Evolutionary conservation across 2,888 invertebrate genomes (phyloP), one percentile per base, ranked within the genome.

Genomic region (Trimorus sp.): DNA sequence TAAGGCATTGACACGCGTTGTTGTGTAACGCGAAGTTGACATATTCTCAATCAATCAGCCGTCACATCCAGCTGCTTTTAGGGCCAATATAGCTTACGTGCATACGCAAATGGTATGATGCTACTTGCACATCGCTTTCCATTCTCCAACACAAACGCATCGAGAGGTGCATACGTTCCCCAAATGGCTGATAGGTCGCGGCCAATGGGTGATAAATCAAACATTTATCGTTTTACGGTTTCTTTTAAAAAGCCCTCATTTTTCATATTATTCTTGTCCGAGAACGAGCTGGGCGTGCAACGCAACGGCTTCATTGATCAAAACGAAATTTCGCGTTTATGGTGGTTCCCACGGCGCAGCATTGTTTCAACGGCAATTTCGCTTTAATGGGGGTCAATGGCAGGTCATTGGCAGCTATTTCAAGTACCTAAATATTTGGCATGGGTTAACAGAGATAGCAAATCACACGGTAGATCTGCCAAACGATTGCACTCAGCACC

Each of bases 11-110:
- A 86, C 82, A 74, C 86, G 87, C 87, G 87, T 87, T 87, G 86
- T 88, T 87, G 86, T 88, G 88, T 88, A 89, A 90, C 87, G 87
- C 88, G 86, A 89, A 89, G 89, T 90, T 90, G 90, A 90, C 90
- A 88, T 89, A 90, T 90, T 89, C 89, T 90, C 90, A 86, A 90
- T 90, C 90, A 90, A 90, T 90, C 90, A 90, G 83, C 83, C 88
- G 88, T 90, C 90, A 87, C 66, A 83, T 85, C 83, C 89, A 89
- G 89, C 86, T 89, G 89, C 86, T 86, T 88, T 87, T 82, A 82
- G 71, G 65, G 58, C 60, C 45, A 75, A 79, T 68, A 68, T 62
- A 71, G 79, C 79, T 79, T 79, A 82, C 62, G 75, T 76, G 16
- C 58, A 63, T 82, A 68, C 60, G 66, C 71, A 76, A 79, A 80